Conservation (phyloP, 2,113 vertebrate genomes). For the Psittacus erithacus region DNA sequence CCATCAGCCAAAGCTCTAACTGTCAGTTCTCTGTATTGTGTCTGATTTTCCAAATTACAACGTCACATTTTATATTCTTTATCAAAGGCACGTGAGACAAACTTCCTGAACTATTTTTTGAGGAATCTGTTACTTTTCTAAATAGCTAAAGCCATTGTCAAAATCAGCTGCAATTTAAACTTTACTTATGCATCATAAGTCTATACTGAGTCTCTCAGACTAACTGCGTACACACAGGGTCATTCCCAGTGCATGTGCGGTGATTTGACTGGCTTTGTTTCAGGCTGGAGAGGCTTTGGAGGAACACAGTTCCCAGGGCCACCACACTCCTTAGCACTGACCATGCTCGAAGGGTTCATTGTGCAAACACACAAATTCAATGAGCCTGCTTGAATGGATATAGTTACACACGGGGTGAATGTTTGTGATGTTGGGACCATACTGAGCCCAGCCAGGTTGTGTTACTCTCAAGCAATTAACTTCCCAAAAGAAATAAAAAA, state of each 20-base stretch:
- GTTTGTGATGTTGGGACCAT: accelerated
- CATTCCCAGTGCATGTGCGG: background rate
- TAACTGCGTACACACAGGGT: background rate
- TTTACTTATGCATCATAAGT: background rate
- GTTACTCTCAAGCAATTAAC: background rate
- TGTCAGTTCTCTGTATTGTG: background rate
- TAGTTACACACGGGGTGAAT: background rate
- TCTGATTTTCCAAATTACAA: background rate
- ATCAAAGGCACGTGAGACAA: background rate
- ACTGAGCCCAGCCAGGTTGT: background rate
- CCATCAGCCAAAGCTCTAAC: background rate
- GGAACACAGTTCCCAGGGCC: background rate
- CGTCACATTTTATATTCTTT: background rate
- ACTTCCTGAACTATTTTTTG: background rate
- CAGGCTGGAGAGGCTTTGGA: background rate
- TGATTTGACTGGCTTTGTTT: background rate
- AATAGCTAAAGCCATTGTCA: background rate
- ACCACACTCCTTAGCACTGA: background rate
- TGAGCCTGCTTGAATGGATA: background rate
- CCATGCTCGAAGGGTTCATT: background rate
- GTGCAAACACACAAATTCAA: background rate
- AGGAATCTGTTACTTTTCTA: background rate
- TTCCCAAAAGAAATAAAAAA: background rate
- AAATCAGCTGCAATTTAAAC: background rate
- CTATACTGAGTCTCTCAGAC: background rate